Evolutionary conservation across 1,140 invertebrate species (phyloP), one percentile per base, ranked within the genome.

Genomic region (Drosophila murphyi): DNA sequence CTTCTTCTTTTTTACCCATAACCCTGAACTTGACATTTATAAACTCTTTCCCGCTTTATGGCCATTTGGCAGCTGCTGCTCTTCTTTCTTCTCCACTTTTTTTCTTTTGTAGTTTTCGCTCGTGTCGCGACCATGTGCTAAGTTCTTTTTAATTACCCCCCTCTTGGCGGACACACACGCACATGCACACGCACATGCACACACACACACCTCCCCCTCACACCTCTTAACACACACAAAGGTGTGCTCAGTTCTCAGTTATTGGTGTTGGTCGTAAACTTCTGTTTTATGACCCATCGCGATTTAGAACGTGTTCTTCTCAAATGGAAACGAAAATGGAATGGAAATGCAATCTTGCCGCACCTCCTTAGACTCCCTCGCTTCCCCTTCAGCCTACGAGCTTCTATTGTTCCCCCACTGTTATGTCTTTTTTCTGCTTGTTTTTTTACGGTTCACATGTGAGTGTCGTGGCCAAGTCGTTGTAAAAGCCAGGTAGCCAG

Each of bases 21-120:
- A 50, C 83, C 83, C 80, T 88, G 83, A 87, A 87, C 83, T 87
- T 87, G 85, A 87, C 83, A 83, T 88, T 87, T 78, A 80, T 78
- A 80, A 80, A 82, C 83, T 86, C 51, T 63, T 32, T 31, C 37
- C 28, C 37, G 31, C 37, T 39, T 39, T 32, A 32, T 7, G 20
- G 4, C 47, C 34, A 41, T 8, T 50, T 47, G 47, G 28, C 43
- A 41, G 39, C 35, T 65, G 34, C 54, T 32, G 20, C 20, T 20
- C 1, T 20, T 20, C 1, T 2, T 20, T 20, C 1, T 2, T 20
- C 1, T 2, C 1, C 20, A 1, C 1, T 32, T 45, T 51, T 50
- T 12, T 8, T 28, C 32, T 5, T 57, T 55, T 72, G 39, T 55
- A 35, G 37, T 67, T 61, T 51, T 54, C 59, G 60, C 62, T 78